Evolutionary conservation across 2,888 invertebrate genomes (phyloP), one percentile per base, ranked within the genome.

Genomic region (Dinocampus coccinellae): DNA sequence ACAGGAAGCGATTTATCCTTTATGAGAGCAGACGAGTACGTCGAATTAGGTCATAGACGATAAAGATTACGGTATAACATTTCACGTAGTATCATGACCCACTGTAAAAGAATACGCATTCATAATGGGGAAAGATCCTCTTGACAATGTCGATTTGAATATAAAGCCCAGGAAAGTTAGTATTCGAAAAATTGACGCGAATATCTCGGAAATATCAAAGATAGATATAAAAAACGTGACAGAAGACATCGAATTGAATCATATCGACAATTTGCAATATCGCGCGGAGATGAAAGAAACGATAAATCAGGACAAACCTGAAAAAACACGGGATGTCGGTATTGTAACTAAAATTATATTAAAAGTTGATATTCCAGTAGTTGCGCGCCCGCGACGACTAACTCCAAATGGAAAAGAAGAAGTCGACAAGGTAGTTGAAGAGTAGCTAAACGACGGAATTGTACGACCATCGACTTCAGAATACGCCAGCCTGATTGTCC

Each of bases 361-460:
- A 10, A 76, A 75, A 64, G 80, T 81, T 72, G 79, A 81, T n/a
- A 69, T 63, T 13, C 82, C 82, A 0, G 77, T 82, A 16, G 77
- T 77, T 29, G 66, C 76, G 29, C 63, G 73, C 26, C 79, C 79
- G 2, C 69, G 80, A 63, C 65, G 80, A 67, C 70, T 82, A 52
- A 68, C 80, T 0, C 22, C 62, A 1, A 11, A 29, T n/a, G 77
- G 82, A 73, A 67, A 71, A 29, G 71, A 75, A 55, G 75, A 72
- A 24, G 81, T 85, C 3, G 76, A 82, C 2, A 20, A 67, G 0
- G 80, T 80, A 69, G 73, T 83, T 24, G 69, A 80, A 0, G 69
- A 77, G 24, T 83, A 83, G 82, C 20, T 83, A 20, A 36, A 73
- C 13, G 73, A 79, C 3, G 80, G 77, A 20, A 78, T 83, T 7